A percentile compares a stretch with the other conserved stretches of the same genome.
phyloP scores from a whole-genome alignment of 1,140 invertebrate species.

The Hyles vespertilio region DNA sequence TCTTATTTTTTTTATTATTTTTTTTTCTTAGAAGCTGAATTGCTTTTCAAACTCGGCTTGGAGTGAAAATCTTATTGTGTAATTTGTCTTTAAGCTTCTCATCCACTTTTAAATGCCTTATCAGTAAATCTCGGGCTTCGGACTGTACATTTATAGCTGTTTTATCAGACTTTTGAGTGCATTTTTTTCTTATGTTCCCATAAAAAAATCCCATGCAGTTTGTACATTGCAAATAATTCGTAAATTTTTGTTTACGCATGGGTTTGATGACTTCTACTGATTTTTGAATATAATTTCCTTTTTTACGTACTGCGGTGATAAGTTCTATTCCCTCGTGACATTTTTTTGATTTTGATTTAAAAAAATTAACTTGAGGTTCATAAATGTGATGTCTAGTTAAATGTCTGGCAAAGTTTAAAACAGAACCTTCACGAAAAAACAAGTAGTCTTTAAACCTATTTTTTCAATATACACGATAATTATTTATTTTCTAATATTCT shows the following conservation, averaged over 20 bases:
- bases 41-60: constrained; percentile 25
- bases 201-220: neutral
- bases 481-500: no score
- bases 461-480: no score
- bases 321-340: neutral
- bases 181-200: constrained; percentile 4
- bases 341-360: constrained; percentile 15
- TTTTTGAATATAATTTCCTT: constrained; percentile 8
- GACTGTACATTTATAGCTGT: no score
- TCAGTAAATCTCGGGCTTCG: no score
- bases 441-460: constrained; percentile 11
- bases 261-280: constrained; percentile 2
- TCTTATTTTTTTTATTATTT: constrained; percentile 8
- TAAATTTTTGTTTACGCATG: constrained; percentile 3
- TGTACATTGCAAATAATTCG: constrained; percentile 1
- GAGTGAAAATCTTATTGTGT: constrained; percentile 21
- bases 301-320: constrained; percentile 11
- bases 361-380: constrained; percentile 17
- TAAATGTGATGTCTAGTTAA: constrained; percentile 14
- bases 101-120: no score
- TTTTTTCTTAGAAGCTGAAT: constrained; percentile 25
- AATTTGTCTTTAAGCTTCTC: no score
- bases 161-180: neutral
- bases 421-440: constrained; percentile 14
- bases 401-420: constrained; percentile 21